Evolutionary conservation across 2,797 vertebrate genomes (phyloP).

Genomic region (Allenopithecus nigroviridis): DNA sequence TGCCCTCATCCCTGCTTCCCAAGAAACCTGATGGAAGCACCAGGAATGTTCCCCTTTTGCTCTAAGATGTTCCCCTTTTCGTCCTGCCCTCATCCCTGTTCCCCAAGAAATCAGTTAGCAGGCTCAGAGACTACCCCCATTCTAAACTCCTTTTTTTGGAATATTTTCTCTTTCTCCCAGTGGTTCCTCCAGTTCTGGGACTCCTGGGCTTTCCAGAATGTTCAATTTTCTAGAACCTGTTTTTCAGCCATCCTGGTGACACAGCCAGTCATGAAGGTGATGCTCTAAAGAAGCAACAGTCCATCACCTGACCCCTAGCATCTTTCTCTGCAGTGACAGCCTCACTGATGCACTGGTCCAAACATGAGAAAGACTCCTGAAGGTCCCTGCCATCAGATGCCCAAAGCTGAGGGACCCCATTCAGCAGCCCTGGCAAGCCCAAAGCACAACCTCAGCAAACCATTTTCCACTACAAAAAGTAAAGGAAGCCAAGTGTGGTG

Average conservation of each 20-base stretch:
- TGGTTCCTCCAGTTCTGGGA: background rate
- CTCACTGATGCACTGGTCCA: background rate
- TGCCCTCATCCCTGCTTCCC: background rate
- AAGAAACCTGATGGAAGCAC: background rate
- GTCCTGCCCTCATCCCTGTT: background rate
- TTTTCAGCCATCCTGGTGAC: background rate
- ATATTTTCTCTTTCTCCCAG: background rate
- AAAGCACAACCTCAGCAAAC: background rate
- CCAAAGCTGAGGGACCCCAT: background rate
- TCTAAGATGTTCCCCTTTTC: background rate
- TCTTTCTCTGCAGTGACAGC: background rate
- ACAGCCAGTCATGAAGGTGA: background rate
- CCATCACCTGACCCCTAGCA: background rate
- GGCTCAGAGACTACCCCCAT: background rate
- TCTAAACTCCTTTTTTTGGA: background rate
- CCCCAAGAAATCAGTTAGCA: background rate
- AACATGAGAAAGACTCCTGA: background rate
- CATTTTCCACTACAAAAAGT: background rate
- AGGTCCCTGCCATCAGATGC: background rate
- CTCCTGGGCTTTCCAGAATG: background rate
- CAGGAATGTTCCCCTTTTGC: background rate
- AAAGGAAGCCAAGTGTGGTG: background rate
- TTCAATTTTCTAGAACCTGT: conserved; percentile 3
- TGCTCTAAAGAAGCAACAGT: background rate
- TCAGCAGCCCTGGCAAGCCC: background rate